Percentiles rank a stretch among this genome's conserved stretches.
Evolutionary conservation across 1,140 invertebrate genomes (phyloP).

Genomic region (Elysia chlorotica): DNA sequence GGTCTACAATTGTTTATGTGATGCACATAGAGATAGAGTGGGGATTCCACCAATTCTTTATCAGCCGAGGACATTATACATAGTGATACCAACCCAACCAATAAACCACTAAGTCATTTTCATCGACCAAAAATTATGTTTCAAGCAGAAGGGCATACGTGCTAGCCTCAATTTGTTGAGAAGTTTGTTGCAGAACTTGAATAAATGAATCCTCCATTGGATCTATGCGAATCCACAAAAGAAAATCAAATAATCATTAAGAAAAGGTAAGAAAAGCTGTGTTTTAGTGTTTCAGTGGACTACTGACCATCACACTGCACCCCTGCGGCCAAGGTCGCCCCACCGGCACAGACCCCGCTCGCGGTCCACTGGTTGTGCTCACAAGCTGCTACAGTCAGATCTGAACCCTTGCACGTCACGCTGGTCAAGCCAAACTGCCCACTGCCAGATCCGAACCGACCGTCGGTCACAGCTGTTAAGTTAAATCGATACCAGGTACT

Average conservation of each 20-base stretch:
- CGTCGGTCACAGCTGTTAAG: constrained; percentile 24
- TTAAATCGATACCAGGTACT: neutral
- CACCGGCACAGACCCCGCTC: neutral
- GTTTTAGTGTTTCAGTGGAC: no score
- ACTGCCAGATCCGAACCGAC: constrained; percentile 15
- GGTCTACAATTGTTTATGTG: no score
- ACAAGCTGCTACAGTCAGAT: constrained; percentile 36
- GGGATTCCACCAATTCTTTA: no score
- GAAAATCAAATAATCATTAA: neutral
- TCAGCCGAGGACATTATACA: no score
- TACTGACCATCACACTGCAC: constrained; percentile 73
- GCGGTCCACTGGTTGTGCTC: constrained; percentile 24
- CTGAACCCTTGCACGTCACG: constrained; percentile 32
- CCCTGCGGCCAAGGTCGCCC: constrained; percentile 23
- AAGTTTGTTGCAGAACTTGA: no score
- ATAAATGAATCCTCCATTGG: no score
- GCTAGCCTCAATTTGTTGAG: no score
- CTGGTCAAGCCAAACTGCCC: constrained; percentile 14
- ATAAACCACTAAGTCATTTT: no score
- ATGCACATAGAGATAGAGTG: no score
- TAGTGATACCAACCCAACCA: no score
- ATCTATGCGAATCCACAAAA: neutral
- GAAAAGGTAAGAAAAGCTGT: neutral
- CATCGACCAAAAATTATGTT: neutral
- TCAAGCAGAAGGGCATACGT: no score